Evolutionary conservation across 1,140 invertebrate genomes (phyloP).

Genomic region (Hypothenemus hampei): DNA sequence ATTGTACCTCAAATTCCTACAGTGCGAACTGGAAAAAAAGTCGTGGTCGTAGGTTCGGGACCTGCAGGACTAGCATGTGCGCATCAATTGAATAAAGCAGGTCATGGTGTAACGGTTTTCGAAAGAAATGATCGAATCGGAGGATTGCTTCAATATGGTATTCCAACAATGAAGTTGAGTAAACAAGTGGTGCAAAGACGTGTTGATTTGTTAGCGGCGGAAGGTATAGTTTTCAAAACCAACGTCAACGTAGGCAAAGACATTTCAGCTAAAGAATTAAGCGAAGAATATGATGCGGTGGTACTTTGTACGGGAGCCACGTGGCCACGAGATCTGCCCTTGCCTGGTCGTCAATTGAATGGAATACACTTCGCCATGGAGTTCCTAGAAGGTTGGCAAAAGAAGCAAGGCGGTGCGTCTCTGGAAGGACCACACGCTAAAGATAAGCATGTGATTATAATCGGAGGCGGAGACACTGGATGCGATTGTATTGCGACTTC

Average conservation of each 20-base stretch:
- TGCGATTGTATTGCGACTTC: conserved; percentile 99
- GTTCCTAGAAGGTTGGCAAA: conserved; percentile 96
- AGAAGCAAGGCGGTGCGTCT: conserved; percentile 77
- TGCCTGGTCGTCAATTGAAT: conserved; percentile 51
- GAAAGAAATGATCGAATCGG: conserved; percentile 80
- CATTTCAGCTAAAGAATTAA: conserved; percentile 66
- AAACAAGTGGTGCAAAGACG: conserved; percentile 90
- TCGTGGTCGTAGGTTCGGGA: conserved; percentile 94
- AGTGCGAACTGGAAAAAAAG: conserved; percentile 72
- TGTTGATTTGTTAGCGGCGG: conserved; percentile 79
- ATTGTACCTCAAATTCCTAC: conserved; percentile 72
- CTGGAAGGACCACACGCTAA: conserved; percentile 67
- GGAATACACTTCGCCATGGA: conserved; percentile 98
- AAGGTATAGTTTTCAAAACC: conserved; percentile 89
- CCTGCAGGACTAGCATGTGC: conserved; percentile 93
- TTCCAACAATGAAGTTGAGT: conserved; percentile 95
- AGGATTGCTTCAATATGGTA: conserved; percentile 91
- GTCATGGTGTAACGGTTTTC: conserved; percentile 79
- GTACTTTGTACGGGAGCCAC: conserved; percentile 91
- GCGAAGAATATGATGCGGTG: conserved; percentile 75
- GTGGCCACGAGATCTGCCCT: conserved; percentile 88
- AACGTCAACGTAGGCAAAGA: conserved; percentile 90
- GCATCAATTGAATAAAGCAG: conserved; percentile 93
- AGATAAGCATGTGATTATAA: conserved; percentile 93
- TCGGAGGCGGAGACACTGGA: conserved; percentile 98